Evolutionary conservation across 1,140 invertebrate genomes (phyloP).

Genomic region (Diachasma alloeum): DNA sequence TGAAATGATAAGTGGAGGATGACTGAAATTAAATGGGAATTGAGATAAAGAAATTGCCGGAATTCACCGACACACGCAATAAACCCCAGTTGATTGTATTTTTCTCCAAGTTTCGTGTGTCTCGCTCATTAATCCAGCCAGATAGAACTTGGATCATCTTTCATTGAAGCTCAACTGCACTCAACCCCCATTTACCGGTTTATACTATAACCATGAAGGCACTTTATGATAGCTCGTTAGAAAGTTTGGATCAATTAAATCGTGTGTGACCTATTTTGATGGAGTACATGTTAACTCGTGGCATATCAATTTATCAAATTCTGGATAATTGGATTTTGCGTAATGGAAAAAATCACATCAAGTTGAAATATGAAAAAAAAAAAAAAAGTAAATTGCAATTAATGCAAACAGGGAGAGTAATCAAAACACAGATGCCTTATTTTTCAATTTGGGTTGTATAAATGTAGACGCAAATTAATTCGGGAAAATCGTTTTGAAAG

Average conservation of each 20-base stretch:
- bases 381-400: too few relatives aligned
- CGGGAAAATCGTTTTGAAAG: too few relatives aligned
- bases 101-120: not conserved
- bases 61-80: not conserved
- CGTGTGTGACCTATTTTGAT: not conserved
- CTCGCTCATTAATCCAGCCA: not conserved
- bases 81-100: not conserved
- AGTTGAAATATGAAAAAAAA: not conserved
- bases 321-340: not conserved
- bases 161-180: not conserved
- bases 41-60: too few relatives aligned
- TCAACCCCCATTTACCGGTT: not conserved
- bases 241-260: not conserved
- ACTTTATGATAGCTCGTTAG: not conserved
- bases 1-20: too few relatives aligned
- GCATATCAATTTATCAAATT: not conserved
- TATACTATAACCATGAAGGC: not conserved
- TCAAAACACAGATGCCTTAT: too few relatives aligned
- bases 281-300: not conserved
- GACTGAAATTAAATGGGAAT: too few relatives aligned
- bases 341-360: not conserved
- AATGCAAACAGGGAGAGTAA: too few relatives aligned
- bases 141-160: not conserved
- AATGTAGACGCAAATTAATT: too few relatives aligned
- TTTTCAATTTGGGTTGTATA: too few relatives aligned